Conservation (phyloP, 2,113 vertebrate species). For the Casuarius casuarius region DNA sequence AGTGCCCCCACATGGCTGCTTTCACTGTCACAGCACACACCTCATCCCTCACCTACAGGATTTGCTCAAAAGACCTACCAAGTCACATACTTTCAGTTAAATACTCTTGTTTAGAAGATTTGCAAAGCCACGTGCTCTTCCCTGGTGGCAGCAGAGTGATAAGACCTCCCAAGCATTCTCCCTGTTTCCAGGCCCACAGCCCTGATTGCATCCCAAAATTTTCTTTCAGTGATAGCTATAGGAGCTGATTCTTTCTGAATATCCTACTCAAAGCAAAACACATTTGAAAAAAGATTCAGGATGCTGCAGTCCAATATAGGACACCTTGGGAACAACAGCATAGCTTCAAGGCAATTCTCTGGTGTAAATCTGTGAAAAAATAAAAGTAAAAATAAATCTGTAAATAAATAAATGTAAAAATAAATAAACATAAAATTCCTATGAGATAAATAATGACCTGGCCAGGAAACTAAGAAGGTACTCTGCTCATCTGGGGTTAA, state of each 20-base stretch:
- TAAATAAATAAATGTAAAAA: too few species aligned
- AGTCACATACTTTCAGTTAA: background rate
- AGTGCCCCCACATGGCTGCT: background rate
- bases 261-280: background rate
- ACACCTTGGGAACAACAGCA: background rate
- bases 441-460: background rate
- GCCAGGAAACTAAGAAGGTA: background rate
- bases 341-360: background rate
- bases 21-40: background rate
- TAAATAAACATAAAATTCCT: background rate
- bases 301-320: background rate
- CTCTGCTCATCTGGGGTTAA: background rate
- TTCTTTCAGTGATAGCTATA: background rate
- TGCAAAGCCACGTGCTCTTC: background rate
- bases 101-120: background rate
- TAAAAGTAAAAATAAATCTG: background rate
- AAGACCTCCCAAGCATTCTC: background rate
- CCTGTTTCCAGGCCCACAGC: background rate
- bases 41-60: background rate
- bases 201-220: background rate
- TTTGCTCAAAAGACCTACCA: background rate
- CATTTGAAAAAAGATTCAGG: background rate
- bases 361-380: background rate
- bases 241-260: background rate
- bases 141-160: background rate